These are phyloP conservation scores for Ormyrus pomaceus DNA, from an alignment of 2,888 invertebrate species.

Conservation along the genomic window DNA sequence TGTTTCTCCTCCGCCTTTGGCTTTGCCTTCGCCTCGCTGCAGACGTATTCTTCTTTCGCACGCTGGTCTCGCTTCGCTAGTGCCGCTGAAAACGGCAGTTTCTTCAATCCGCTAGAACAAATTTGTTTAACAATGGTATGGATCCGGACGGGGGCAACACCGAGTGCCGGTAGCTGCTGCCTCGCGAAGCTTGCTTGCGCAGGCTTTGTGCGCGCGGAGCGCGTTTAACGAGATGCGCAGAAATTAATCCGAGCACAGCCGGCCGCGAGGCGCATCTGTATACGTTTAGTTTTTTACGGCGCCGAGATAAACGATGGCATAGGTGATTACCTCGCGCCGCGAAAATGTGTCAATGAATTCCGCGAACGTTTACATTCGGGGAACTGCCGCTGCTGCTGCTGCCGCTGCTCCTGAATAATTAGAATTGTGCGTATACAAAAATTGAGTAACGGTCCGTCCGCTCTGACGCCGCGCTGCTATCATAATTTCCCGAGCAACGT, in stretches of 20 bases:
- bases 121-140: conserved; percentile 53
- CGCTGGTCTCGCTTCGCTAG: conserved; percentile 50
- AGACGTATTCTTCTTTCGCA: conserved; percentile 45
- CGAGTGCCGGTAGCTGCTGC: too few species aligned
- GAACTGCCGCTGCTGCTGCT: not conserved
- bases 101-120: conserved; percentile 48
- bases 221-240: conserved; percentile 39
- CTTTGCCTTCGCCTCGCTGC: conserved; percentile 25
- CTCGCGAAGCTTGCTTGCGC: not conserved
- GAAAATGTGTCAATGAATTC: conserved; percentile 50
- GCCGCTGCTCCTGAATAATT: not conserved
- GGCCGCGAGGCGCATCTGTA: not conserved
- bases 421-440: conserved; percentile 24
- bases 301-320: not conserved
- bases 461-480: too few species aligned
- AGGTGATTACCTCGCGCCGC: conserved; percentile 12
- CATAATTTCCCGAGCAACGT: not conserved
- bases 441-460: conserved; percentile 31
- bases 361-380: conserved; percentile 25
- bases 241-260: conserved; percentile 15
- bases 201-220: conserved; percentile 15
- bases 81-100: conserved; percentile 51
- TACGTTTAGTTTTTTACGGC: conserved; percentile 5
- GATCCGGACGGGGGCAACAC: conserved; percentile 5
- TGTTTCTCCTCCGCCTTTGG: not conserved